Conservation (phyloP, 2,797 vertebrate genomes). For the Sphenodon punctatus region DNA sequence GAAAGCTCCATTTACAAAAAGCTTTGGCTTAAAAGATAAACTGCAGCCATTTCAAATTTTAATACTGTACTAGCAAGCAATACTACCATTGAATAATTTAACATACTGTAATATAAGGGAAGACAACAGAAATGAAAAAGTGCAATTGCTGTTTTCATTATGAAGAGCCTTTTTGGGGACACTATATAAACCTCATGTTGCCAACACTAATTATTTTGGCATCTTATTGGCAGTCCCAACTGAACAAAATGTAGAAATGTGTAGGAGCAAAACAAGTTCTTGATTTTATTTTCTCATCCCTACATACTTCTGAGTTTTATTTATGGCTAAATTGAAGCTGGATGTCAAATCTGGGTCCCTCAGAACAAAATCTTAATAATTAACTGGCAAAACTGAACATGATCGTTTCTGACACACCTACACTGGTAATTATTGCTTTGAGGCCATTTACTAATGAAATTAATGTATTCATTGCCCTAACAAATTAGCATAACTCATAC, state of each 20-base stretch:
- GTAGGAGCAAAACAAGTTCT: constrained; percentile 70
- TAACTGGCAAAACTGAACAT: constrained; percentile 99
- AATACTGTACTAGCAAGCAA: constrained; percentile 61
- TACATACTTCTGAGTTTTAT: constrained; percentile 80
- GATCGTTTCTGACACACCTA: constrained; percentile 99
- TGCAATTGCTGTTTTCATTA: constrained; percentile 69
- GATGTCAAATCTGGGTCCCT: constrained; percentile 92
- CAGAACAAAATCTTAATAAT: constrained; percentile 99
- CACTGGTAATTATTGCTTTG: constrained; percentile 99
- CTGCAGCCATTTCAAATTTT: constrained; percentile 69
- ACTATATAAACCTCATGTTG: constrained; percentile 63
- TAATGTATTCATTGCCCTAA: constrained; percentile 99
- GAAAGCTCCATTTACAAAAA: constrained; percentile 68
- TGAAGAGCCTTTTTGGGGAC: constrained; percentile 63
- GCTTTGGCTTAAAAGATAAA: constrained; percentile 66
- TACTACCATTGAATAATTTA: constrained; percentile 66
- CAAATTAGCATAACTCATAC: constrained; percentile 99
- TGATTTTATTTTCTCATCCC: constrained; percentile 80
- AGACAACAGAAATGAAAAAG: constrained; percentile 59
- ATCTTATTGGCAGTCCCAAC: constrained; percentile 71
- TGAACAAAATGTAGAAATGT: constrained; percentile 61
- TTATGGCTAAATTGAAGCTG: constrained; percentile 85
- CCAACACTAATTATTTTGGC: constrained; percentile 76
- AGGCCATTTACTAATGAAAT: constrained; percentile 99
- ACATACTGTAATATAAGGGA: constrained; percentile 56